Base-by-base conservation (phyloP, 2,888 invertebrate species). In the Homarus gammarus region DNA sequence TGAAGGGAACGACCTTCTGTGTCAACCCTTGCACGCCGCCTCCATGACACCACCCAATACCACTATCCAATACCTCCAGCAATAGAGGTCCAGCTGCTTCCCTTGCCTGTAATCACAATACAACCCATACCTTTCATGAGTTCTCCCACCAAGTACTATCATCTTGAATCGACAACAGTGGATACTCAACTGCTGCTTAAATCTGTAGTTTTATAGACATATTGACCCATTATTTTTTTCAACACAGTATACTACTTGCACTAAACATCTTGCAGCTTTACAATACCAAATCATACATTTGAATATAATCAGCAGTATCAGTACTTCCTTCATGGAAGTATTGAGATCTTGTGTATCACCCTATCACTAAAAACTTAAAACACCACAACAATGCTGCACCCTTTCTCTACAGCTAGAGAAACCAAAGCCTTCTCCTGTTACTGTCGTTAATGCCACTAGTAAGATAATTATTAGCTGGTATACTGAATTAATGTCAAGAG, bases 1-100 rank as follows among this genome's bases (percentile, higher is more conserved):
- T 83, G 84, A 51, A 88, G 78, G 56, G 86, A 56, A 36, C 31
- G 83, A 44, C n/a, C 33, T n/a, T 22, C 31, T 38, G 6, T 33
- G 56, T 70, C 68, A 33, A 31, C 86, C 86, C 51, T 38, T 86
- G 78, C 86, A 86, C 78, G 86, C 78, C 49, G 38, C 86, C 68
- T 86, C 86, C 79, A 86, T 70, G 79, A 86, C 86, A 86, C 86
- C 78, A 86, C 86, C 86, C 78, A 84, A 38, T 75, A 61, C 70
- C 79, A 86, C n/a, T 38, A 86, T 75, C 86, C 78, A 68, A 38
- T 56, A 78, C 79, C 72, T 61, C 70, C 68, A 78, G 56, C 78
- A 86, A 79, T 78, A 86, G 72, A 79, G 33, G 12, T 61, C 75
- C 79, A 79, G 79, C 51, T 79, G 56, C 61, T 79, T 64, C 64